Conservation (phyloP, 2,888 invertebrate genomes). For the Andrena marginata region DNA sequence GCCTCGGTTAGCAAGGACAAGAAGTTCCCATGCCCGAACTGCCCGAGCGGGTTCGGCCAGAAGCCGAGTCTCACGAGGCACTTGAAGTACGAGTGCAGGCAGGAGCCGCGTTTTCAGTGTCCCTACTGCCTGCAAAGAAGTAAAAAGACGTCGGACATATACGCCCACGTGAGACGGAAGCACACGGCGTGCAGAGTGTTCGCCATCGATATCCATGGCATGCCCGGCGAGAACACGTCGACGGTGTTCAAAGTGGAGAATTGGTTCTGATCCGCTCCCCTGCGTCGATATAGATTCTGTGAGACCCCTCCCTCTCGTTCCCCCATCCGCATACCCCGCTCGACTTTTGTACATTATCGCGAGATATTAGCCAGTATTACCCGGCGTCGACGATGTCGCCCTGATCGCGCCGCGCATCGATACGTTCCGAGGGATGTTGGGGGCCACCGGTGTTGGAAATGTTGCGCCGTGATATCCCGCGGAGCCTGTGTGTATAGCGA, state of each 20-base stretch:
- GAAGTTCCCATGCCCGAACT: conserved; percentile 71
- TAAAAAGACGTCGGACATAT: conserved; percentile 78
- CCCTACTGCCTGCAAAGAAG: conserved; percentile 79
- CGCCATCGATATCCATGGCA: conserved; percentile 72
- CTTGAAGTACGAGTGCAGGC: conserved; percentile 78
- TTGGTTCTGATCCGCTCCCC: conserved; percentile 8
- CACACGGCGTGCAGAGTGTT: conserved; percentile 76
- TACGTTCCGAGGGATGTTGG: too few species aligned
- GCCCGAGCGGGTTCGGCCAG: conserved; percentile 74
- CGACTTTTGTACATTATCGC: too few species aligned
- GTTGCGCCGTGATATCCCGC: too few species aligned
- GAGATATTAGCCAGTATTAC: too few species aligned
- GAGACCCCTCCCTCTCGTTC: too few species aligned
- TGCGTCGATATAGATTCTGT: background rate
- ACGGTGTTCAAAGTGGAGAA: conserved; percentile 7
- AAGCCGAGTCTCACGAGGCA: conserved; percentile 77
- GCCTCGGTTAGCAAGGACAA: conserved; percentile 27
- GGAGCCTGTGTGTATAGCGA: background rate
- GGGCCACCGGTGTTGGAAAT: too few species aligned
- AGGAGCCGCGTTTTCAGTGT: conserved; percentile 80
- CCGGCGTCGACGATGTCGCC: too few species aligned
- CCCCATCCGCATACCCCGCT: too few species aligned
- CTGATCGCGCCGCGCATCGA: too few species aligned
- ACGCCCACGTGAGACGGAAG: conserved; percentile 78
- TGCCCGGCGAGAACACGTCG: background rate